Percentiles rank a stretch among this genome's conserved stretches.
Conservation (phyloP, 2,113 vertebrate species). For the Pomatostomus ruficeps region DNA sequence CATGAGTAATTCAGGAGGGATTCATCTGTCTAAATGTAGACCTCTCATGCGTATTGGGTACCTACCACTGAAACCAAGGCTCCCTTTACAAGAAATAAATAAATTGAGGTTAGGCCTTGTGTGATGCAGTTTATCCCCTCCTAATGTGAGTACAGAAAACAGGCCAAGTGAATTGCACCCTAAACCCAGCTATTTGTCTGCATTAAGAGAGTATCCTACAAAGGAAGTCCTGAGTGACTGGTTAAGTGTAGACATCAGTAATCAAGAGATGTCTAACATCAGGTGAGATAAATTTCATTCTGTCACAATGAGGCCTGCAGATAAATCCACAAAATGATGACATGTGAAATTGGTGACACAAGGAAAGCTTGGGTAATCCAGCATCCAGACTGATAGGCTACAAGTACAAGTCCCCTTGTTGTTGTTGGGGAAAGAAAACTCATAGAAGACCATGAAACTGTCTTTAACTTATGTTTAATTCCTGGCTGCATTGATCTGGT, state of each 20-base stretch:
- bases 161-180: neutral
- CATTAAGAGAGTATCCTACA: neutral
- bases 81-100: neutral
- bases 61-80: neutral
- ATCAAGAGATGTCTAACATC: neutral
- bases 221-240: neutral
- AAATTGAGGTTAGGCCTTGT: neutral
- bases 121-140: neutral
- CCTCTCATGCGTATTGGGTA: neutral
- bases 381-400: neutral
- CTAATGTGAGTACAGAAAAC: neutral
- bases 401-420: neutral
- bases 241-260: neutral
- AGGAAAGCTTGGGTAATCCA: neutral
- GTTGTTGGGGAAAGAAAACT: neutral
- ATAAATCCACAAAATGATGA: neutral
- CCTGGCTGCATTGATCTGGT: neutral
- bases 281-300: neutral
- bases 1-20: neutral
- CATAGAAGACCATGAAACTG: accelerated
- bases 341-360: neutral
- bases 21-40: neutral
- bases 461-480: neutral
- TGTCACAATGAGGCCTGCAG: neutral
- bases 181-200: neutral